Percentiles rank a stretch among this genome's conserved stretches.
Conservation (phyloP, 2,113 vertebrate genomes). For the Thamnaconus septentrionalis region DNA sequence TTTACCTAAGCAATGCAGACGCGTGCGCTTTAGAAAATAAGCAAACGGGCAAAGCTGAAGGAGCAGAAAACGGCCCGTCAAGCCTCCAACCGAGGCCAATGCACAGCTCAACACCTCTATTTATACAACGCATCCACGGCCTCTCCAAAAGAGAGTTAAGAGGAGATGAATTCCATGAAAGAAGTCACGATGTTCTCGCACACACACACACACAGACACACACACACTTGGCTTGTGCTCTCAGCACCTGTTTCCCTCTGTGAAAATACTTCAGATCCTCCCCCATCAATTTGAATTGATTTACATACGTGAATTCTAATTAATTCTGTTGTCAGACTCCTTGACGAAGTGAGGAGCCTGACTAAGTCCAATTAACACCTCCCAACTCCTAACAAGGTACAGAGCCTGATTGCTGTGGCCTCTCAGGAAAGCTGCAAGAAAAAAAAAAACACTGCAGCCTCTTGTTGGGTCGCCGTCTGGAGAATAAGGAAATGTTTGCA, state of each 20-base stretch:
- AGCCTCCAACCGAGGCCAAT: constrained; percentile 35
- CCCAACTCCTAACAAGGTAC: constrained; percentile 93
- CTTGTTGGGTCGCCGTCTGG: constrained; percentile 26
- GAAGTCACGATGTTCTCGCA: constrained; percentile 63
- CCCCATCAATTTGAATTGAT: constrained; percentile 72
- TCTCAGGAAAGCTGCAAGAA: constrained; percentile 86
- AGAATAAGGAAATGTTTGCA: constrained; percentile 67
- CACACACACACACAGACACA: constrained; percentile 34
- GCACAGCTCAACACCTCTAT: constrained; percentile 55
- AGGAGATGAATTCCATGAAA: constrained; percentile 50
- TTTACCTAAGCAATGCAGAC: constrained; percentile 49
- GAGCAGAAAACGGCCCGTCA: constrained; percentile 26
- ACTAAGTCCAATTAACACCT: constrained; percentile 99
- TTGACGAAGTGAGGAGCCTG: constrained; percentile 93
- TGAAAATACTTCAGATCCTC: constrained; percentile 58
- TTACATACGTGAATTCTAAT: constrained; percentile 78
- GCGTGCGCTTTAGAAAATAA: constrained; percentile 28
- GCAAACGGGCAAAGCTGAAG: constrained; percentile 24
- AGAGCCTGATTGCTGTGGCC: constrained; percentile 86
- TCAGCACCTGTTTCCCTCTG: constrained; percentile 58
- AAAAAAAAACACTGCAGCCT: constrained; percentile 26
- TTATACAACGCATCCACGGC: constrained; percentile 31
- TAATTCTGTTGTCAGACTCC: constrained; percentile 85
- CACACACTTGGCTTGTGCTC: constrained; percentile 48
- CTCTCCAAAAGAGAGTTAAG: constrained; percentile 52